These are phyloP conservation scores for Alligator sinensis DNA, from an alignment of 2,113 vertebrate genomes.

Conservation along the genomic window DNA sequence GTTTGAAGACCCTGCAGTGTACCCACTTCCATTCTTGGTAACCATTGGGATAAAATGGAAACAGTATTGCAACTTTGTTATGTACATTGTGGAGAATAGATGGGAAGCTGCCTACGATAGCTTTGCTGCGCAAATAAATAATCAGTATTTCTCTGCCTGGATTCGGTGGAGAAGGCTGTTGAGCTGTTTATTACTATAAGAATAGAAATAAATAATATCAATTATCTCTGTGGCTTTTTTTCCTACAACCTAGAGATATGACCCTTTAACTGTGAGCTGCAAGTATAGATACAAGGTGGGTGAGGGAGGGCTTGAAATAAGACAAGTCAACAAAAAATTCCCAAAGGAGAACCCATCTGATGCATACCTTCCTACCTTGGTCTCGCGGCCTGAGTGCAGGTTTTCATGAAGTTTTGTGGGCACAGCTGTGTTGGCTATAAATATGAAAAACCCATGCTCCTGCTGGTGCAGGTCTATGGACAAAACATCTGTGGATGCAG, in stretches of 20 bases:
- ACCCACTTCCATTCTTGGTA: constrained; percentile 87
- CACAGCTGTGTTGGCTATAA: too few relatives aligned
- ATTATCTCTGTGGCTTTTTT: background rate
- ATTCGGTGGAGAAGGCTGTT: background rate
- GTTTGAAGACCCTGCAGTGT: constrained; percentile 90
- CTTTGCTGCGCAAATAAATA: too few relatives aligned
- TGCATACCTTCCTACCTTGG: too few relatives aligned
- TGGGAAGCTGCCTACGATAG: too few relatives aligned
- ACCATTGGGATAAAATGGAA: constrained; percentile 14
- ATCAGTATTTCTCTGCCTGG: background rate
- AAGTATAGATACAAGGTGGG: too few relatives aligned
- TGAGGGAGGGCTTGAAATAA: background rate
- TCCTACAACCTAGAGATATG: too few relatives aligned
- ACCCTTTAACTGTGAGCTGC: too few relatives aligned
- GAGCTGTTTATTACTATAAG: background rate
- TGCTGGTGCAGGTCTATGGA: too few relatives aligned
- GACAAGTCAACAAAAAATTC: background rate
- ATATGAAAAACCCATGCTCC: too few relatives aligned
- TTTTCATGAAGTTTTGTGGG: too few relatives aligned
- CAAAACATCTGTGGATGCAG: too few relatives aligned
- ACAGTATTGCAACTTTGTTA: background rate
- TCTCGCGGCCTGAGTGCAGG: too few relatives aligned
- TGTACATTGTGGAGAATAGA: background rate
- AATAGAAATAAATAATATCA: background rate
- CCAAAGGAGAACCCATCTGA: background rate